Base-by-base conservation (phyloP, 2,888 invertebrate species). In the Eueremaeus valkanovi region DNA sequence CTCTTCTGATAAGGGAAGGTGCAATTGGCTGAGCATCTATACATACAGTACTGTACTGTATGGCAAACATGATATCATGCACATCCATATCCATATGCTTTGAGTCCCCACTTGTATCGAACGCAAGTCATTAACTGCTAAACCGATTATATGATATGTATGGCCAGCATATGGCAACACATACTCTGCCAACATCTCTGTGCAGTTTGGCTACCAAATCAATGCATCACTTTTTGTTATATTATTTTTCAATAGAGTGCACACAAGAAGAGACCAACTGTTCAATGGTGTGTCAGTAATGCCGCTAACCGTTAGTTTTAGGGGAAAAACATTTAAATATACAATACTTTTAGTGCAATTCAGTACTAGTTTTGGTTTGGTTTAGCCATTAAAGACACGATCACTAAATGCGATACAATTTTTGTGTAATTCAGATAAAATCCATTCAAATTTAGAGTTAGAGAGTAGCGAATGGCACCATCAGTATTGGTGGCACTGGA, bases 61-160 rank as follows among this genome's bases (percentile, higher is more conserved):
- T n/a, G n/a, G n/a, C n/a, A n/a, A n/a, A n/a, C n/a, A n/a, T n/a
- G n/a, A n/a, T n/a, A n/a, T n/a, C n/a, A 58, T 58, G 27, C 3
- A 45, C 45, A 45, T 29, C 24, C 16, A 29, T 58, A 31, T 29
- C n/a, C n/a, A n/a, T n/a, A n/a, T n/a, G n/a, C n/a, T n/a, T n/a
- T n/a, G n/a, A n/a, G 18, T 58, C 18, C 29, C n/a, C 33, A 58
- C 33, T 63, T 33, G n/a, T 63, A 16, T 33, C 63, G 16, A 63
- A 63, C 33, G 33, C 63, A 63, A 63, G 63, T 63, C 63, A 63
- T 63, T 63, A 63, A 63, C 63, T 63, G 27, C 24, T 58, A 58
- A 58, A 24, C 27, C 33, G 63, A 63, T 63, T 63, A 58, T 58
- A 61, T 61, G n/a, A 61, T 31, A 63, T 63, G 33, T 63, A 63